Conservation (phyloP, 2,888 invertebrate species). For the Cheilosia urbana region DNA sequence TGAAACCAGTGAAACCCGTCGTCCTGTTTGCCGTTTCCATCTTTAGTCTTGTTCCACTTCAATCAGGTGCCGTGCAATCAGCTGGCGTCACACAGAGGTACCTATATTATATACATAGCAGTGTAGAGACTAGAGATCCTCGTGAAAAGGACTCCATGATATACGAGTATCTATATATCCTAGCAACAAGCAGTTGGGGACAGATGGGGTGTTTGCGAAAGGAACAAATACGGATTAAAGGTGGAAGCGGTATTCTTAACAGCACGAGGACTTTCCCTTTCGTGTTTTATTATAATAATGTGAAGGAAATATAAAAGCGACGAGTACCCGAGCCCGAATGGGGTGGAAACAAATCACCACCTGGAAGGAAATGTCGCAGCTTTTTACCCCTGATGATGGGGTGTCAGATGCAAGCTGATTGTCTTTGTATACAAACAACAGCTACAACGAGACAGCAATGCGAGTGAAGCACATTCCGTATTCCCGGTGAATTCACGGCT, state of each 20-base stretch:
- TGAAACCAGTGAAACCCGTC: slow-evolving; percentile 21
- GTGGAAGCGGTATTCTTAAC: slow-evolving; percentile 48
- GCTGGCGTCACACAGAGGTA: slow-evolving; percentile 51
- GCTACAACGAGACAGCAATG: slow-evolving; percentile 10
- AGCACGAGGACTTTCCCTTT: slow-evolving; percentile 67
- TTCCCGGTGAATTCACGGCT: background rate
- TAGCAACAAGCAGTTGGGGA: slow-evolving; percentile 36
- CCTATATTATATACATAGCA: background rate
- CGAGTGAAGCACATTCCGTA: slow-evolving; percentile 19
- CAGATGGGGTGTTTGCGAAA: background rate
- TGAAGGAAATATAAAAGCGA: slow-evolving; percentile 15
- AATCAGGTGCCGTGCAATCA: slow-evolving; percentile 61
- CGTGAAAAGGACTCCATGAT: slow-evolving; percentile 27
- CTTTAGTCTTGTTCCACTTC: slow-evolving; percentile 57
- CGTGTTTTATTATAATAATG: slow-evolving; percentile 40
- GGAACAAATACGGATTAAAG: slow-evolving; percentile 60
- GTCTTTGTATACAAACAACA: slow-evolving; percentile 21
- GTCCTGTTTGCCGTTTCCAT: slow-evolving; percentile 32
- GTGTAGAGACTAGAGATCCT: slow-evolving; percentile 22
- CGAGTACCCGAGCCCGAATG: background rate
- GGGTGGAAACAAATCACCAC: slow-evolving; percentile 39
- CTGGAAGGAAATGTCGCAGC: slow-evolving; percentile 39
- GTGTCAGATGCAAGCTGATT: slow-evolving; percentile 58
- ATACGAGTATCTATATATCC: slow-evolving; percentile 40
- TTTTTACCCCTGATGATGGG: slow-evolving; percentile 34